Percentiles rank a stretch among this genome's conserved stretches.
Evolutionary conservation across 2,797 vertebrate genomes (phyloP).

Genomic region (Malurus splendens): DNA sequence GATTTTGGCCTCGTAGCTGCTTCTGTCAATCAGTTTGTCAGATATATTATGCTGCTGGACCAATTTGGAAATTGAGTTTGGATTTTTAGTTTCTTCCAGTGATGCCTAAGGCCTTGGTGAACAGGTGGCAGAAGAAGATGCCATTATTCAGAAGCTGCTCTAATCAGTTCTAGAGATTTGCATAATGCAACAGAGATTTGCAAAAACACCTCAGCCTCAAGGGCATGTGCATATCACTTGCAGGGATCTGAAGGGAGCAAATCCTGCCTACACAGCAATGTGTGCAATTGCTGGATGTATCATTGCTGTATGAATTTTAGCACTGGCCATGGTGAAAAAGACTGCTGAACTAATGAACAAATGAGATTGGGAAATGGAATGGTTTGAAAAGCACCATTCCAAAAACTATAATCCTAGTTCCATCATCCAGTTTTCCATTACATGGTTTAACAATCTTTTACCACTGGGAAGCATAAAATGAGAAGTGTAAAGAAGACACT

Average conservation of each 20-base stretch:
- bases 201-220: neutral
- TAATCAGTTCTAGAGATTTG: neutral
- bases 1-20: neutral
- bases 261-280: neutral
- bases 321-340: neutral
- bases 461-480: neutral
- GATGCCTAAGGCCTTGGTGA: neutral
- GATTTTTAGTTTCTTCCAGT: neutral
- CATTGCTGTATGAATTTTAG: conserved; percentile 9
- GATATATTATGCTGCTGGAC: neutral
- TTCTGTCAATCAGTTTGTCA: neutral
- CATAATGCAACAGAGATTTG: neutral
- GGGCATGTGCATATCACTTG: conserved; percentile 12
- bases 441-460: neutral
- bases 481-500: neutral
- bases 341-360: neutral
- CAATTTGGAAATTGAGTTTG: neutral
- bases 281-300: neutral
- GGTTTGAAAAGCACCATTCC: neutral
- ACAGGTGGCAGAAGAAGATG: neutral
- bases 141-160: neutral
- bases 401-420: neutral
- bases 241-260: neutral
- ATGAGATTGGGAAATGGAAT: neutral
- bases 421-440: conserved; percentile 11